Percentiles rank a stretch among this genome's conserved stretches.
phyloP scores from a whole-genome alignment of 2,888 invertebrate species.

The Listrodromus nycthemerus region DNA sequence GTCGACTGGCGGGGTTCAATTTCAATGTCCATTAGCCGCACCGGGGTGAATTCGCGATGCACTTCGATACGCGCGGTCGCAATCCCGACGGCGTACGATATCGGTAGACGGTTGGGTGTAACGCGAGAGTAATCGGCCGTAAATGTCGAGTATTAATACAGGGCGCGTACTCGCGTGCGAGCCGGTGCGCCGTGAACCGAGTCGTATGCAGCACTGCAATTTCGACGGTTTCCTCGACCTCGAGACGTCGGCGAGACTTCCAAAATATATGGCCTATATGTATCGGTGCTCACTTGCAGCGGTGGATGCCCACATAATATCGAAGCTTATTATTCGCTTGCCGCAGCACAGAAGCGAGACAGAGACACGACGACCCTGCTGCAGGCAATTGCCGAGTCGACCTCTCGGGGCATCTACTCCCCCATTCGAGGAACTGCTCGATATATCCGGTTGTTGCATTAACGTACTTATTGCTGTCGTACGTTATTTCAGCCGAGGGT shows the following conservation, averaged over 20 bases:
- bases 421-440: constrained; percentile 52
- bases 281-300: not conserved
- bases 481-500: too few relatives aligned
- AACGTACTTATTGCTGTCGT: constrained; percentile 2
- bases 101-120: constrained; percentile 38
- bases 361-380: constrained; percentile 45
- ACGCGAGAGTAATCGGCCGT: constrained; percentile 59
- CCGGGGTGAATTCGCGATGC: constrained; percentile 1
- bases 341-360: constrained; percentile 38
- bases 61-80: constrained; percentile 20
- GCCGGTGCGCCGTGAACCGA: constrained; percentile 42
- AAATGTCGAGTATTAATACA: constrained; percentile 56
- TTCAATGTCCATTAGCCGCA: constrained; percentile 11
- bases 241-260: constrained; percentile 55
- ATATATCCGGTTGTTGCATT: constrained; percentile 66
- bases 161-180: constrained; percentile 35
- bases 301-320: constrained; percentile 45
- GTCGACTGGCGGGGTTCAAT: not conserved
- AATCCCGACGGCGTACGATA: constrained; percentile 41
- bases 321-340: constrained; percentile 59
- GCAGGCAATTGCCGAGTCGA: constrained; percentile 50
- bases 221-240: constrained; percentile 53
- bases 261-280: not conserved
- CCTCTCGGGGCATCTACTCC: not conserved
- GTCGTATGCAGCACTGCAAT: constrained; percentile 21